A percentile compares a stretch with the other conserved stretches of the same genome.
Evolutionary conservation across 2,888 invertebrate genomes (phyloP).

Genomic region (Trachelus iudaicus): DNA sequence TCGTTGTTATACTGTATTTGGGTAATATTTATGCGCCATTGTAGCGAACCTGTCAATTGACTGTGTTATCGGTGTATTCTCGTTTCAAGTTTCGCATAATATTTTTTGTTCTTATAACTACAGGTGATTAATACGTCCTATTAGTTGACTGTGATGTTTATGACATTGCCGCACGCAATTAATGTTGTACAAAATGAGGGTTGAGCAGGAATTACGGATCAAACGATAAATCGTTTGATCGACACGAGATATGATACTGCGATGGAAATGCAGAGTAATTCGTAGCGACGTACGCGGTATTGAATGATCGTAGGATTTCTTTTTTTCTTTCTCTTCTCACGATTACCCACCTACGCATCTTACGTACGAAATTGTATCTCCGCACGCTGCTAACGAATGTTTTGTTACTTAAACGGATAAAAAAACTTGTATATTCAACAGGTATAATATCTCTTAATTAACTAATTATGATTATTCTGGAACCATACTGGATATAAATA

Average conservation of each 20-base stretch:
- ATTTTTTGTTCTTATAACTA: neutral
- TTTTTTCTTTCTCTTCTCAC: neutral
- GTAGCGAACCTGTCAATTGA: conserved; percentile 21
- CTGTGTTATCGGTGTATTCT: conserved; percentile 9
- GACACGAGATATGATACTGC: neutral
- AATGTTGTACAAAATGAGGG: neutral
- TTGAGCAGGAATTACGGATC: neutral
- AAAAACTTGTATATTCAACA: neutral
- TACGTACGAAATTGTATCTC: neutral
- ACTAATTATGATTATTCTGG: neutral
- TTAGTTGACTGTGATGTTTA: neutral
- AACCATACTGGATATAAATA: neutral
- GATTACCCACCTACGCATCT: neutral
- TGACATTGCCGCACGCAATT: neutral
- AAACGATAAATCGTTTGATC: neutral
- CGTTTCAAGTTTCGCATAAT: conserved; percentile 1
- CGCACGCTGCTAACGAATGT: neutral
- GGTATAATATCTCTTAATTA: neutral
- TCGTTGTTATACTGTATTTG: conserved; percentile 13
- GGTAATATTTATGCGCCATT: conserved; percentile 15
- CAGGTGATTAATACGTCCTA: neutral
- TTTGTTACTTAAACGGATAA: neutral
- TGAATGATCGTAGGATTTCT: neutral
- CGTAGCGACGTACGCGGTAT: neutral
- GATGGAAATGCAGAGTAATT: neutral